These are phyloP conservation scores for Pempheris klunzingeri DNA, from an alignment of 2,797 vertebrate species.

Conservation along the genomic window DNA sequence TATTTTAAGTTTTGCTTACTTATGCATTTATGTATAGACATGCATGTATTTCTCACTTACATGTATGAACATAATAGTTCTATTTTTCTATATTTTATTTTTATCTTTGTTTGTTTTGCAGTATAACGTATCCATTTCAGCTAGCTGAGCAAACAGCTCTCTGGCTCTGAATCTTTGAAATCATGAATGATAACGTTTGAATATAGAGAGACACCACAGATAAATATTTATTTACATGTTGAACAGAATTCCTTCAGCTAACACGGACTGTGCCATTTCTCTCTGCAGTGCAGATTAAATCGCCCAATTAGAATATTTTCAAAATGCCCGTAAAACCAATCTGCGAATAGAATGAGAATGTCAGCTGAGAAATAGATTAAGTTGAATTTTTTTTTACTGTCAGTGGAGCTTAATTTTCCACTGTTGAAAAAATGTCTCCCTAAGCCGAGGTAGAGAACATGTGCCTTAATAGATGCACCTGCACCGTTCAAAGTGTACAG, in stretches of 20 bases:
- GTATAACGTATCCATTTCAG: not conserved
- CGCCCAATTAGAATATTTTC: not conserved
- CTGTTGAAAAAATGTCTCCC: conserved; percentile 13
- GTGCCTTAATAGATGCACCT: conserved; percentile 50
- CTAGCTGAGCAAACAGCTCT: no score
- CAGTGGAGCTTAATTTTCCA: not conserved
- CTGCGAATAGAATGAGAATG: not conserved
- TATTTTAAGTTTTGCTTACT: not conserved
- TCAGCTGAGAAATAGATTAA: not conserved
- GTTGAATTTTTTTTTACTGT: not conserved
- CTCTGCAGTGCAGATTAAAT: conserved; percentile 6
- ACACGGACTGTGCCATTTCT: not conserved
- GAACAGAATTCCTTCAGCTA: not conserved
- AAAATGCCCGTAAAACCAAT: not conserved
- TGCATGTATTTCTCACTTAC: no score
- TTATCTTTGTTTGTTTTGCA: no score
- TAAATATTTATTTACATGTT: not conserved
- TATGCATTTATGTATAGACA: no score
- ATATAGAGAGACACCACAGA: not conserved
- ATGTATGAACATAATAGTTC: no score
- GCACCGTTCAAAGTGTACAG: conserved; percentile 41
- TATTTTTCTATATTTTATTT: no score
- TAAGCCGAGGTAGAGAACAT: not conserved
- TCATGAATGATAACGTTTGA: not conserved
- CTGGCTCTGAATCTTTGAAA: not conserved